Conservation (phyloP, 2,797 vertebrate species). For the Hypotaenidia okinawae region DNA sequence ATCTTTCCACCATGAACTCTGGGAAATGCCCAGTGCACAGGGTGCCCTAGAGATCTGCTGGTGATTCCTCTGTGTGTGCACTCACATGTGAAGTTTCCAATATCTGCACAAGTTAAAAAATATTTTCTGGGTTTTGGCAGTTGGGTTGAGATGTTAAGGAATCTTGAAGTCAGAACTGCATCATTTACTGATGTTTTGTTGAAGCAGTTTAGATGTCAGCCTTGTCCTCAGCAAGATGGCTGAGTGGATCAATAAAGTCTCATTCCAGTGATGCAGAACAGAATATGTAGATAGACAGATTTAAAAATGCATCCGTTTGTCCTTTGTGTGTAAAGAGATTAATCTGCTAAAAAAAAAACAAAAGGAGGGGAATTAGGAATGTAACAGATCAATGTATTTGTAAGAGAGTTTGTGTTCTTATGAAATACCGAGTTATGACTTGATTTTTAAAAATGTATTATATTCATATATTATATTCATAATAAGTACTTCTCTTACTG, state of each 20-base stretch:
- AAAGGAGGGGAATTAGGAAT: background rate
- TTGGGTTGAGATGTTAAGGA: background rate
- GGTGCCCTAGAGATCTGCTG: background rate
- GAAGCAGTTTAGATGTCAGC: background rate
- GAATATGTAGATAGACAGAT: background rate
- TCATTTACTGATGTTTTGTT: background rate
- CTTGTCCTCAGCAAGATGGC: background rate
- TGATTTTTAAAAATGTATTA: background rate
- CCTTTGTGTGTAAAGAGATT: background rate
- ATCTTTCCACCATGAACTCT: background rate
- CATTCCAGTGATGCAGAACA: background rate
- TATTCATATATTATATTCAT: background rate
- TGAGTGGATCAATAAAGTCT: background rate
- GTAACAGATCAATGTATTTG: background rate
- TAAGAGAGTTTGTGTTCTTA: background rate
- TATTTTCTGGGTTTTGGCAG: background rate
- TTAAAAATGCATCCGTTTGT: background rate
- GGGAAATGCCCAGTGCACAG: background rate
- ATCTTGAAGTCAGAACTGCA: background rate
- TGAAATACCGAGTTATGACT: background rate
- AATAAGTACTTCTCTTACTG: background rate
- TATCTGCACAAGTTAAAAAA: background rate
- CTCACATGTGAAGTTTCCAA: background rate
- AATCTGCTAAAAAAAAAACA: background rate
- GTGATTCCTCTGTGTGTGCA: background rate